Base-by-base conservation (phyloP, 2,113 vertebrate genomes). In the Cololabis saira region DNA sequence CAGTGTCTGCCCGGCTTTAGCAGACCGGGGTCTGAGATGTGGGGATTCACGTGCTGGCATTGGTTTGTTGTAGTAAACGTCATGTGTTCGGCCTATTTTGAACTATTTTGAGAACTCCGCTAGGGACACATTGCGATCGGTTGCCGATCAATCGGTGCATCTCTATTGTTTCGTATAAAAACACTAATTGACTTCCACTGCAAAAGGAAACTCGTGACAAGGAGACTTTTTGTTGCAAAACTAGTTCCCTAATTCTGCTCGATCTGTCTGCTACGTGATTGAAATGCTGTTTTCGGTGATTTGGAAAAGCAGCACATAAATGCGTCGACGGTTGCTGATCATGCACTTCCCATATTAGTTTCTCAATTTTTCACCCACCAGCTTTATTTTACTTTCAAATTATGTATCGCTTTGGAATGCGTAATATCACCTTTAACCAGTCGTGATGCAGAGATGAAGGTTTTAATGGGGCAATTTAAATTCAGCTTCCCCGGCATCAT, bases 391-490 rank as follows among this genome's bases (percentile, higher is more conserved):
- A 81, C 86, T 81, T 87, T 82, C 71, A 84, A 74, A 80, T 76
- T 47, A 27, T 50, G 67, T 24, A 52, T 76, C 41, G 22, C 61
- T 64, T 42, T 61, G 17, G 71, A 86, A 81, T 67, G 41, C 53
- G 48, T 72, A 76, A 82, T 83, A 66, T 45, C 15, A 54, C 27
- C 64, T 72, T 68, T 69, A 63, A 60, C 51, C 43, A 6, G 16
- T 44, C 61, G 65, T 16, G 44, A 67, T 61, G 68, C 59, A 43
- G 44, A 69, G 47, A 63, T 75, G 69, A 74, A 71, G 42, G 18
- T 66, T 68, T 81, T 84, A 88, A 90, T 90, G 67, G 74, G 67
- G 72, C 80, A 74, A 82, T 90, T 88, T 90, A 77, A 82, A 87
- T 88, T 88, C 74, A 64, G 60, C 76, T 70, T 83, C 69, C 76